Percentiles rank a stretch among this genome's conserved stretches.
phyloP scores from a whole-genome alignment of 2,113 vertebrate genomes.

The Butastur rufipennis region DNA sequence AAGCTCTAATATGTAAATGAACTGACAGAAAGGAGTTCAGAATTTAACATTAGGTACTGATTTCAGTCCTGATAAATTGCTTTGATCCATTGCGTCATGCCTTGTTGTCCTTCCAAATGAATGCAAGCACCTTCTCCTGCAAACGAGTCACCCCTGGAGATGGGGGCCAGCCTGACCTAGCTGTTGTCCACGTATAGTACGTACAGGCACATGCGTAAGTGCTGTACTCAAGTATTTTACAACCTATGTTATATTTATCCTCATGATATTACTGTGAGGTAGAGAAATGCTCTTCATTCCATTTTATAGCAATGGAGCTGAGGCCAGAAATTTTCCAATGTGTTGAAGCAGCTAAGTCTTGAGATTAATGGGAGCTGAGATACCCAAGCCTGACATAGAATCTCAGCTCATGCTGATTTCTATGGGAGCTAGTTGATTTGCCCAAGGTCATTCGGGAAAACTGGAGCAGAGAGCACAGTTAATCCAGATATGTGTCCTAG shows the following conservation, averaged over 20 bases:
- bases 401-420: not conserved
- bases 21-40: not conserved
- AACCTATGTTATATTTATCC: not conserved
- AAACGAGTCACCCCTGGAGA: not conserved
- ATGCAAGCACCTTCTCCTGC: not conserved
- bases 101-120: constrained; percentile 52
- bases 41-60: constrained; percentile 42
- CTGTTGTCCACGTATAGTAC: not conserved
- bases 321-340: not conserved
- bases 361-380: not conserved
- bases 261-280: not conserved
- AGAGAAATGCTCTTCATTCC: not conserved
- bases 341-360: not conserved
- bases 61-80: constrained; percentile 40
- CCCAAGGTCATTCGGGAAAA: not conserved
- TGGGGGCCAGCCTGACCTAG: not conserved
- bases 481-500: not conserved
- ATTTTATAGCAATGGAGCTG: not conserved
- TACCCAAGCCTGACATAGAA: not conserved
- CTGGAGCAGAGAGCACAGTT: not conserved
- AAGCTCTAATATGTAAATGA: constrained; percentile 23
- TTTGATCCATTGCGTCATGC: constrained; percentile 52
- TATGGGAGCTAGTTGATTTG: not conserved
- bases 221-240: not conserved
- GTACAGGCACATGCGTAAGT: not conserved